Evolutionary conservation across 23 tunicate genomes (phyloP), one percentile per base, ranked within the genome.

Genomic region (Halocynthia aurantium): DNA sequence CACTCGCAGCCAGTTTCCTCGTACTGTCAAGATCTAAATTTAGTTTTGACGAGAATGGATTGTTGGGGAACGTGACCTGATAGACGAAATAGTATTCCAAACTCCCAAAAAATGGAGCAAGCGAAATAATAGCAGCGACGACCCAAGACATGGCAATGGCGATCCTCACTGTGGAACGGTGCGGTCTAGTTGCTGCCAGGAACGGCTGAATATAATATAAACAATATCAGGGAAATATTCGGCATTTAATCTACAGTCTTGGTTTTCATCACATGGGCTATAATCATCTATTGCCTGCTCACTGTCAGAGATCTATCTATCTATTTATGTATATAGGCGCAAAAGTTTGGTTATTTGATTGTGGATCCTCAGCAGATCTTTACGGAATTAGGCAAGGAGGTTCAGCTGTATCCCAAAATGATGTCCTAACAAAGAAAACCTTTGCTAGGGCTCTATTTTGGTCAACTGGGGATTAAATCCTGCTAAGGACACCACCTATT

Each of bases 131-230:
- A 17, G 80, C 12, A 10, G 98, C 82, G 7, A 62, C 6, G 7
- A 55, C 51, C 98, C 98, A 92, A 8, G 98, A 22, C 22, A 73
- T 18, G 0, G 51, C 54, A 51, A 92, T 70, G 50, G 86, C 52
- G 31, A 67, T 7, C 15, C 75, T 7, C 0, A 92, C 78, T 10
- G 20, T 22, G 5, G 62, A 51, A 15, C 53, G 22, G 0, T 57
- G 52, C 22, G 92, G 98, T 77, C 54, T 53, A 15, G 75, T 69
- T 10, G 91, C 63, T 8, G 91, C 78, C 7, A 57, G 8, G 67
- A 92, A 86, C 5, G 98, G 98, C 98, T 92, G 61, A 49, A 90
- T 80, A 19, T 12, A 15, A 22, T 31, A 12, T 51, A 72, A 20
- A 58, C n/a, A 13, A 58, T 15, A n/a, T 13, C 4, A 58, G 2